Base-by-base conservation (phyloP, 2,888 invertebrate species). In the Xylophagus ater region DNA sequence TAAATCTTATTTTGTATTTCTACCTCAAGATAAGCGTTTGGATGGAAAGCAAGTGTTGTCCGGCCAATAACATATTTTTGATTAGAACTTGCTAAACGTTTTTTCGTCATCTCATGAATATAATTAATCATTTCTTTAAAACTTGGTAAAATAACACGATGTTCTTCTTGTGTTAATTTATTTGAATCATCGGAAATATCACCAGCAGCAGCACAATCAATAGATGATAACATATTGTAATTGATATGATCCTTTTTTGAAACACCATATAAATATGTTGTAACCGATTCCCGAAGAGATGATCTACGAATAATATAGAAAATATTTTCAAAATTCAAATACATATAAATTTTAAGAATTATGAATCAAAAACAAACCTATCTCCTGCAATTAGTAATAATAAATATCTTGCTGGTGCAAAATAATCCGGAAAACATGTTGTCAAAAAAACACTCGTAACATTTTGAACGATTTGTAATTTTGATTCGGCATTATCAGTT, bases 381-480 rank as follows among this genome's bases (percentile, higher is more conserved):
- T 92, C 90, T 30, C 88, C 89, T 48, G 81, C 81, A 21, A 88
- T 87, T 39, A 88, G 60, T 13, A 93, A 67, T 37, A 93, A 64
- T 8, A 90, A 67, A 58, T 83, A 89, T 53, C 87, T 72, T 0
- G 90, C 83, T 0, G 86, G 81, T 1, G 85, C 77, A 59, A 87
- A 85, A 53, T 83, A 74, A 21, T 76, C 70, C 0, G 87, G 84
- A 62, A 89, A 93, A 47, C 90, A 81, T 6, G 76, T 75, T 3
- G 82, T 78, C 0, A 87, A 73, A 53, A 86, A 89, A 43, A 85
- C 74, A 53, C 83, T 85, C 3, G 87, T 84, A 25, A 86, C 80
- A 63, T 85, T 82, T 41, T 92, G 72, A 25, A 83, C 80, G 68
- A 84, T 82, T 2, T 79, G 70, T 51, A 88, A 80, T 13, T 81